Evolutionary conservation across 2,888 invertebrate species (phyloP), one percentile per base, ranked within the genome.

Genomic region (Sympetrum striolatum): DNA sequence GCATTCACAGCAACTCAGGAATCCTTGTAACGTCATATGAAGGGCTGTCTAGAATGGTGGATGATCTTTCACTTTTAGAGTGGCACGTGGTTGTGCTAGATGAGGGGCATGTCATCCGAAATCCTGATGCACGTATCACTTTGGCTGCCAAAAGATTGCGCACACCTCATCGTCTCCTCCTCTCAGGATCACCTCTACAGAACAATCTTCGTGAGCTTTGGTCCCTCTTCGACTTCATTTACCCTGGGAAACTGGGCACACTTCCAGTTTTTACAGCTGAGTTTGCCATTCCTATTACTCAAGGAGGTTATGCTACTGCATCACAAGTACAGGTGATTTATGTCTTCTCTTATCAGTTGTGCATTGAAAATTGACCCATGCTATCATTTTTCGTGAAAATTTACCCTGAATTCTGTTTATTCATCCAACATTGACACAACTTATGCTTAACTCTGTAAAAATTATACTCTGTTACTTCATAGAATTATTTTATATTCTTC

Each of bases 51-150:
- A 96, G 95, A 92, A 96, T 97, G 93, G 95, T 96, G 92, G 96
- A 96, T 91, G 93, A 95, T 92, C 94, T 99, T 35, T 93, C 96
- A 39, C 94, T 95, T 73, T 95, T 96, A 91, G 95, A 96, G 92
- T 99, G 99, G 99, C 98, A 99, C 93, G 98, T 98, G 93, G 94
- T 98, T 0, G 96, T 98, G 92, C 94, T 98, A 91, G 98, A 98
- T 94, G 98, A 98, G 94, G 98, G 98, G 0, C 99, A 99, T 93
- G 98, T 98, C 94, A 98, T 99, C 91, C 95, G 98, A 91, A 99
- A 99, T 94, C 97, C 98, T 3, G 96, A 97, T 92, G 98, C 98
- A 31, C 97, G 98, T 95, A 94, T 95, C 1, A 97, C 97, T 90
- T 94, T 96, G 92, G 95, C 96, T 0, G 96, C 97, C 0, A 98